Percentiles rank a stretch among this genome's conserved stretches.
Conservation (phyloP, 2,797 vertebrate genomes). For the Hydrolagus colliei region DNA sequence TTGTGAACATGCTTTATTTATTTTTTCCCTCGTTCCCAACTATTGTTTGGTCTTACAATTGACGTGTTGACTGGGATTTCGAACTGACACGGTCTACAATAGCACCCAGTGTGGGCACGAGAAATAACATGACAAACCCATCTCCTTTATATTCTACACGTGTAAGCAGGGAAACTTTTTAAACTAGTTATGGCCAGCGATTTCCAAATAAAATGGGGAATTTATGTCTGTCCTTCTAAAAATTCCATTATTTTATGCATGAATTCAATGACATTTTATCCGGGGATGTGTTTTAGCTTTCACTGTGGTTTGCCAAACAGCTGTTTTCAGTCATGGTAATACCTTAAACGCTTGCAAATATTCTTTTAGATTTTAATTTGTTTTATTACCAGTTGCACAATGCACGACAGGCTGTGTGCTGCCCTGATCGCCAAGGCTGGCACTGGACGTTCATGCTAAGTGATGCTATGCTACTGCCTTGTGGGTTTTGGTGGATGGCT, state of each 20-base stretch:
- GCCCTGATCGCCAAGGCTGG: neutral
- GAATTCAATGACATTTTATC: neutral
- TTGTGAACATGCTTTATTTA: neutral
- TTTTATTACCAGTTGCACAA: neutral
- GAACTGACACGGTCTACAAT: neutral
- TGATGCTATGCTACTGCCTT: too few species aligned
- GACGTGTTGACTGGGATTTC: neutral
- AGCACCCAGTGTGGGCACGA: neutral
- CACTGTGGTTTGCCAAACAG: neutral
- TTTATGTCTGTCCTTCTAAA: neutral
- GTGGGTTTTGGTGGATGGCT: too few species aligned
- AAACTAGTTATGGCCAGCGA: conserved; percentile 9
- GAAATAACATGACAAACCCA: neutral
- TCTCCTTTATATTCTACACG: neutral
- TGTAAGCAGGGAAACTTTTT: neutral
- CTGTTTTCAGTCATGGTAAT: neutral
- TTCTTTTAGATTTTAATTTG: neutral
- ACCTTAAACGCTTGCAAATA: neutral
- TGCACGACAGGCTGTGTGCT: neutral
- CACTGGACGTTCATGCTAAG: too few species aligned
- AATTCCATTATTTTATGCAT: neutral
- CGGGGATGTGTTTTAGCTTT: neutral
- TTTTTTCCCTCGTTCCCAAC: neutral
- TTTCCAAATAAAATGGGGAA: neutral
- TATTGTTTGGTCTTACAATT: neutral